Base-by-base conservation (phyloP, 2,113 vertebrate genomes). In the Heptranchias perlo region DNA sequence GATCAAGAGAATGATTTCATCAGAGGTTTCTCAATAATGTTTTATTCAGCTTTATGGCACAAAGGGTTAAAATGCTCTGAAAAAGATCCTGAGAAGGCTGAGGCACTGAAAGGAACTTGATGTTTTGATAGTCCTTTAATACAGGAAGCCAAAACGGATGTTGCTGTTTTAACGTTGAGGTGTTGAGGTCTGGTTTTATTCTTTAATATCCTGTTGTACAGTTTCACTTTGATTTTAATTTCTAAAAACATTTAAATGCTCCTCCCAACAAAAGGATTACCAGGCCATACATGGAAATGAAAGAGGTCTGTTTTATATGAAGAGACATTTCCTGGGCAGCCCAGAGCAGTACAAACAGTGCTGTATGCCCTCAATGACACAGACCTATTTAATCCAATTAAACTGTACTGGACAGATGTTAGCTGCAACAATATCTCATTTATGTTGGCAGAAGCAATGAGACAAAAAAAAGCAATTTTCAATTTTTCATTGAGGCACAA, bases 121-220 rank as follows among this genome's bases (percentile, higher is more conserved):
- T 95, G 65, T 69, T 95, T 95, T 95, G 94, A 95, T 95, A 52
- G 64, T 49, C 13, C 94, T 95, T 69, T 39, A 39, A 31, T 49
- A 35, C 94, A 95, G 64, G 64, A 95, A 95, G 65, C 65, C 25
- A 39, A 14, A 67, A 95, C 65, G 94, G 94, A 52, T 69, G 94
- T 69, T 69, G 65, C 64, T 52, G 65, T 69, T 69, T 95, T 95
- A 95, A 95, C 47, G 64, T 95, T 65, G 52, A 69, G 94, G 94
- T 95, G 94, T 95, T 69, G 44, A 95, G 31, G 94, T 49, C 94
- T 95, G 93, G 61, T 95, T 69, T 95, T 73, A 93, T 93, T 64
- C 89, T 95, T 95, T 95, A 95, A 95, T 95, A 95, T 95, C 94
- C 94, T 95, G 64, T 73, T 31, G 65, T 95, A 95, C 94, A 95